Conservation (phyloP, 2,888 invertebrate genomes). For the Caenorhabditis macrosperma region DNA sequence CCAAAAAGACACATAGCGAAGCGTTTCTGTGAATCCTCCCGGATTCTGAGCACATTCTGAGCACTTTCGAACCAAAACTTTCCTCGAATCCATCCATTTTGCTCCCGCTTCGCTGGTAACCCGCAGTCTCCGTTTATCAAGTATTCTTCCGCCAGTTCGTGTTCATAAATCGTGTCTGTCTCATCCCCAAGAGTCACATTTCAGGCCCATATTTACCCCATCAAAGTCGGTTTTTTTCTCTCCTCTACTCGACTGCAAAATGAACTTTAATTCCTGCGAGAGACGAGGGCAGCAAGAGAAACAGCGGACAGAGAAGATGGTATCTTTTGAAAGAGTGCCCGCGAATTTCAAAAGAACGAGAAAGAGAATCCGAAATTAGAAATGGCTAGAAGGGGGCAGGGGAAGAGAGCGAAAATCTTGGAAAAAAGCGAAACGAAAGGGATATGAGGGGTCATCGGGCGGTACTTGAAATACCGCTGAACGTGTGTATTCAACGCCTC, state of each 20-base stretch:
- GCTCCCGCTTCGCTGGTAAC: no score
- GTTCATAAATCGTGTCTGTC: conserved; percentile 40
- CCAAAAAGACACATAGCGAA: background rate
- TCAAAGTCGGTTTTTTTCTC: conserved; percentile 6
- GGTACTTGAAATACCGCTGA: background rate
- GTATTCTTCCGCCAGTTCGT: conserved; percentile 37
- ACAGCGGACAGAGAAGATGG: no score
- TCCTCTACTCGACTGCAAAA: background rate
- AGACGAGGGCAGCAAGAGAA: background rate
- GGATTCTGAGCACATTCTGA: no score
- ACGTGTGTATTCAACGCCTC: background rate
- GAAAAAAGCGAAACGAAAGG: background rate
- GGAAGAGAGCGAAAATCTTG: background rate
- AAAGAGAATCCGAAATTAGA: no score
- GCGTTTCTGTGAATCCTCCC: no score
- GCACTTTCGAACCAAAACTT: no score
- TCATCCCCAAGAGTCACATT: conserved; percentile 29
- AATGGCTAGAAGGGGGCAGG: background rate
- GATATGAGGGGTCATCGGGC: background rate
- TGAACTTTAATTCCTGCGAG: conserved; percentile 2
- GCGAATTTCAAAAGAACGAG: no score
- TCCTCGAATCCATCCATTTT: background rate
- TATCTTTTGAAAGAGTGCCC: background rate
- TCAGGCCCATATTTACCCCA: background rate
- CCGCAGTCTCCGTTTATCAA: conserved; percentile 17